phyloP scores from a whole-genome alignment of 2,113 vertebrate genomes.

The Nansenia antarctica region DNA sequence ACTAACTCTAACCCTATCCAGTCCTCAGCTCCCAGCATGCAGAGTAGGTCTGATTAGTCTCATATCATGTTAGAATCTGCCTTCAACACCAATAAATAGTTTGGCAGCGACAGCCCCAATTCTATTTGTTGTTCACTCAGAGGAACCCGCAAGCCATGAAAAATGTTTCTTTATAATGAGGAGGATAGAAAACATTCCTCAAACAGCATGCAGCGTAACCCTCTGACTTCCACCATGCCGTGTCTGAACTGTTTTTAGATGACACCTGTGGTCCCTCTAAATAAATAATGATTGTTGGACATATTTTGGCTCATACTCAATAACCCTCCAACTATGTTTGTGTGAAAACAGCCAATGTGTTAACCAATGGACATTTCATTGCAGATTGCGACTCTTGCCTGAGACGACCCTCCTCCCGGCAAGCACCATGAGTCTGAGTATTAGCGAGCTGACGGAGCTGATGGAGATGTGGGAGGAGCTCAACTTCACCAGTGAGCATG shows the following conservation, averaged over 20 bases:
- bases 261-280: conserved; percentile 40
- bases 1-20: neutral
- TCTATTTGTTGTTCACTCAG: conserved; percentile 30
- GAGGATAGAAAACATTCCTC: conserved; percentile 31
- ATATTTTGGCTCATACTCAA: neutral
- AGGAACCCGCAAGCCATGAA: conserved; percentile 30
- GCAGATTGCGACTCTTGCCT: neutral
- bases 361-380: neutral
- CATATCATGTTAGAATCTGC: conserved; percentile 14
- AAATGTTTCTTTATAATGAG: conserved; percentile 31
- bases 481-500: conserved; percentile 77
- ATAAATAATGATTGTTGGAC: conserved; percentile 36
- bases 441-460: conserved; percentile 64
- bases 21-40: neutral
- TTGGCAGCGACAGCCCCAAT: neutral
- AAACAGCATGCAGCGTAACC: conserved; percentile 30
- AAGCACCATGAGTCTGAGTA: conserved; percentile 55
- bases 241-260: conserved; percentile 40
- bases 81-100: conserved; percentile 10
- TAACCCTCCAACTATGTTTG: neutral
- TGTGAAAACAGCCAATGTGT: neutral
- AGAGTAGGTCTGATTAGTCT: conserved; percentile 26
- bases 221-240: conserved; percentile 7
- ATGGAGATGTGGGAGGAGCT: conserved; percentile 77
- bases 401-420: no score